Conservation (phyloP, 2,113 vertebrate species). For the Nerophis ophidion region DNA sequence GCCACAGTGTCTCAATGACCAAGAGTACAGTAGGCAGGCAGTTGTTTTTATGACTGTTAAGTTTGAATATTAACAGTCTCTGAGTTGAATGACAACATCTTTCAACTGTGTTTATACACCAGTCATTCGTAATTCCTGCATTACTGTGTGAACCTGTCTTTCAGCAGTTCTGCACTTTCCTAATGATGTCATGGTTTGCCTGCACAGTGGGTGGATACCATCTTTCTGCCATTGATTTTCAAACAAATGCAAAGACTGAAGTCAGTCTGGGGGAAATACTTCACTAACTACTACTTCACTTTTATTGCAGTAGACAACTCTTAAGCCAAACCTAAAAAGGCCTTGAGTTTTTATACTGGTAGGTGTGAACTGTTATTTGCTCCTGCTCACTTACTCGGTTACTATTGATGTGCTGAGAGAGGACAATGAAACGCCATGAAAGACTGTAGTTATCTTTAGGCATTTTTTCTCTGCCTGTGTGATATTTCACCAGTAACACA, state of each 20-base stretch:
- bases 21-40: too few relatives aligned
- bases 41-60: background rate
- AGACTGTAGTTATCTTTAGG: conserved; percentile 1
- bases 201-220: conserved; percentile 23
- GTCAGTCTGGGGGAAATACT: conserved; percentile 34
- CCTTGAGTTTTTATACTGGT: conserved; percentile 11
- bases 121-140: background rate
- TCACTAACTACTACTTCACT: conserved; percentile 2
- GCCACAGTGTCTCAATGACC: too few relatives aligned
- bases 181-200: conserved; percentile 25
- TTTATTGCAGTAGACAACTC: conserved; percentile 20
- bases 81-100: background rate
- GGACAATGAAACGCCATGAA: conserved; percentile 37
- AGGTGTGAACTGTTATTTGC: conserved; percentile 26
- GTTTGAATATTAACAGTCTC: background rate
- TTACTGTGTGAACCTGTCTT: conserved; percentile 20
- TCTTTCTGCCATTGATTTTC: conserved; percentile 34
- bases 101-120: background rate
- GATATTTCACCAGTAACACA: conserved; percentile 25
- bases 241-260: conserved; percentile 40
- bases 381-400: conserved; percentile 7
- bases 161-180: conserved; percentile 18
- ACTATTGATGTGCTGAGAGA: conserved; percentile 25
- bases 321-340: conserved; percentile 9
- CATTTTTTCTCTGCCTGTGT: conserved; percentile 35